These are phyloP conservation scores for Oceanodroma tethys DNA, from an alignment of 2,113 vertebrate genomes.

Conservation along the genomic window DNA sequence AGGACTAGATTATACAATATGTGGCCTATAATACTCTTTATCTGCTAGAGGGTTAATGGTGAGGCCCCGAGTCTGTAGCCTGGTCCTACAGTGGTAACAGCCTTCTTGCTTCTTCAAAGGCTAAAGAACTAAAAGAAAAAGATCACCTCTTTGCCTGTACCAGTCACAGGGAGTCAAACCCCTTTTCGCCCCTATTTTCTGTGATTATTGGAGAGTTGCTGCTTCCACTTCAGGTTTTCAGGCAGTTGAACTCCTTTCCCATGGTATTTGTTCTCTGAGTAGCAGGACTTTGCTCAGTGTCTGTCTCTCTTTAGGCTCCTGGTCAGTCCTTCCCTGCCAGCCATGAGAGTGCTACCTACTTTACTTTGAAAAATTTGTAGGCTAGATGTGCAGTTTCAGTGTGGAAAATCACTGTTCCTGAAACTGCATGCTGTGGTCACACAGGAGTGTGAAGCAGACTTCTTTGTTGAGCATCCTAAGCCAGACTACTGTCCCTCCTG, in stretches of 20 bases:
- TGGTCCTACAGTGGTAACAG: neutral
- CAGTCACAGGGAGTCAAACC: neutral
- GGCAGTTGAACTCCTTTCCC: neutral
- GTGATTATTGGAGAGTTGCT: neutral
- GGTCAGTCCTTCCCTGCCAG: neutral
- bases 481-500: neutral
- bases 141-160: neutral
- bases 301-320: neutral
- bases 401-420: neutral
- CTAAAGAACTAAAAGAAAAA: neutral
- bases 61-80: neutral
- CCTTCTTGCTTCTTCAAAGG: neutral
- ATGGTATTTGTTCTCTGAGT: neutral
- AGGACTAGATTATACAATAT: neutral
- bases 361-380: neutral
- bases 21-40: neutral
- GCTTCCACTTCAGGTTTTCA: neutral
- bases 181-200: neutral
- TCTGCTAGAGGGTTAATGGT: neutral
- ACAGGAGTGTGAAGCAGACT: neutral
- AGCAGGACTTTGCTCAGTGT: neutral
- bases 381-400: neutral
- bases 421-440: neutral
- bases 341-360: accelerated
- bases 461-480: neutral